phyloP scores from a whole-genome alignment of 2,113 vertebrate species.

The Phyllostomus discolor region DNA sequence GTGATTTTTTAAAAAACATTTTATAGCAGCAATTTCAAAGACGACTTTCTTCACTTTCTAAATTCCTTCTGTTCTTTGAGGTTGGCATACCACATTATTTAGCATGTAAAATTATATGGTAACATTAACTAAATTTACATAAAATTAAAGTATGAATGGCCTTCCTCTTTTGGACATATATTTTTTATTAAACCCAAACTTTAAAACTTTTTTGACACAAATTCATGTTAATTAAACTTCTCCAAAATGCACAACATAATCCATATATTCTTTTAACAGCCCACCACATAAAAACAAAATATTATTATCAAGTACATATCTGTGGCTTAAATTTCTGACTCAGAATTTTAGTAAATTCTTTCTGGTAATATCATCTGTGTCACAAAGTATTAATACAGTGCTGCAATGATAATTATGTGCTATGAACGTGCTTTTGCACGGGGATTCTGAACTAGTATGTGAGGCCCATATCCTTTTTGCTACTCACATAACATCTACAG shows the following conservation, averaged over 20 bases:
- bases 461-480: not conserved
- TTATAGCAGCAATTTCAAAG: not conserved
- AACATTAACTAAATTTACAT: not conserved
- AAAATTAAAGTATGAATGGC: not conserved
- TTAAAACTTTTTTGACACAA: not conserved
- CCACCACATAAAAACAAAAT: not conserved
- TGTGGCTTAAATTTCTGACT: slow-evolving; percentile 40
- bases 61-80: not conserved
- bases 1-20: slow-evolving; percentile 4
- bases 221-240: not conserved
- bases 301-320: not conserved
- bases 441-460: not conserved
- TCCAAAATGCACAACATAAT: not conserved
- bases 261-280: not conserved
- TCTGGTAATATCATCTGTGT: slow-evolving; percentile 34
- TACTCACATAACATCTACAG: slow-evolving; percentile 46
- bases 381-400: not conserved
- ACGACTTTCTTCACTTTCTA: not conserved
- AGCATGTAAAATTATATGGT: not conserved
- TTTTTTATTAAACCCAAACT: not conserved
- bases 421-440: slow-evolving; percentile 11
- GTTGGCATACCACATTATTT: not conserved
- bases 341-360: slow-evolving; percentile 30
- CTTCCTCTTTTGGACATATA: not conserved
- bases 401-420: slow-evolving; percentile 42